Percentiles rank a stretch among this genome's conserved stretches.
These are phyloP conservation scores for Pseudopleuronectes americanus DNA, from an alignment of 2,797 vertebrate genomes.

Conservation along the genomic window DNA sequence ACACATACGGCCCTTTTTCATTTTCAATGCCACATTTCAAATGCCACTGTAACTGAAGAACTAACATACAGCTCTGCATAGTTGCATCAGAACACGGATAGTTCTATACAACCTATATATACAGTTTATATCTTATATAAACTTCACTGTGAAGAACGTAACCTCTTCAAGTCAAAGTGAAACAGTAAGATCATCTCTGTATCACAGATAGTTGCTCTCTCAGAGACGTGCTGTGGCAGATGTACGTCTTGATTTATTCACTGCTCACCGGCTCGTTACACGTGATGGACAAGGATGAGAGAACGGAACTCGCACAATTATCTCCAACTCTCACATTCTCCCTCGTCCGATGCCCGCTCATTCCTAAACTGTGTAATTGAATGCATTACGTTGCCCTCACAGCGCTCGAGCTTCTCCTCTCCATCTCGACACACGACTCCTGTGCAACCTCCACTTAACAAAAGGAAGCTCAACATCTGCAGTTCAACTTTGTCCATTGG, in stretches of 20 bases:
- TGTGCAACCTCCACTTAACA: slow-evolving; percentile 12
- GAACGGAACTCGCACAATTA: slow-evolving; percentile 6
- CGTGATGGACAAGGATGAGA: slow-evolving; percentile 4
- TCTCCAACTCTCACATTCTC: slow-evolving; percentile 7
- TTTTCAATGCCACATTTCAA: too few species aligned
- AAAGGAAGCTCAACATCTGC: slow-evolving; percentile 26
- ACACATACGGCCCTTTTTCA: too few species aligned
- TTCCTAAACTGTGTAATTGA: slow-evolving; percentile 41
- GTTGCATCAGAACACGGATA: too few species aligned
- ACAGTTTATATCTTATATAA: too few species aligned
- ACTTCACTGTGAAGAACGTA: too few species aligned
- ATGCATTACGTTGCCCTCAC: slow-evolving; percentile 12
- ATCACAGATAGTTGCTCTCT: neutral
- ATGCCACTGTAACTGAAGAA: too few species aligned
- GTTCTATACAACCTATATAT: too few species aligned
- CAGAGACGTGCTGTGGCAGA: neutral
- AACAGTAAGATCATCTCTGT: neutral
- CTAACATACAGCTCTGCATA: too few species aligned
- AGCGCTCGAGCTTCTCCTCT: neutral
- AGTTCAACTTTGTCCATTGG: slow-evolving; percentile 15
- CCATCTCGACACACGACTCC: slow-evolving; percentile 31
- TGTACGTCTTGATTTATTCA: neutral
- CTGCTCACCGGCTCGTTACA: slow-evolving; percentile 9
- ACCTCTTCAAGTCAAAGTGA: neutral
- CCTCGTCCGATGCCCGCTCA: neutral